Conservation (phyloP, 2,888 invertebrate species). For the Autographa gamma region DNA sequence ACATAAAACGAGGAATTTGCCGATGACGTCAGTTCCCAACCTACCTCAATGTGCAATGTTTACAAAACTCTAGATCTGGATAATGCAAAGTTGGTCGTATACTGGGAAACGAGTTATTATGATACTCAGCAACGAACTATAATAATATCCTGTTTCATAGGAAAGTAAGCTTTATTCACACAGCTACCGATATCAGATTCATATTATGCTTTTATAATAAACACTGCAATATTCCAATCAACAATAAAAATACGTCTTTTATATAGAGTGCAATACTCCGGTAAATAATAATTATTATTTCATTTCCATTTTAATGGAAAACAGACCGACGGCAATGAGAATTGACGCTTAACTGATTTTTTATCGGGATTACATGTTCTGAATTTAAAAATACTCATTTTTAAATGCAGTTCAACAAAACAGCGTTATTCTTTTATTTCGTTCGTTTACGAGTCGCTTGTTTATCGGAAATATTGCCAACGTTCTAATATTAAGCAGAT, state of each 20-base stretch:
- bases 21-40: constrained; percentile 28
- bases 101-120: constrained; percentile 26
- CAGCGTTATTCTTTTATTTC: constrained; percentile 4
- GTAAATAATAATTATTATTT: constrained; percentile 4
- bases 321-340: constrained; percentile 4
- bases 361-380: constrained; percentile 4
- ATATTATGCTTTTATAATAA: not conserved
- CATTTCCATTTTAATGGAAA: constrained; percentile 4
- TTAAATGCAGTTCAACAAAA: not conserved
- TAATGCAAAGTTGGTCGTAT: constrained; percentile 21
- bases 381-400: constrained; percentile 4
- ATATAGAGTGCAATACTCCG: constrained; percentile 4
- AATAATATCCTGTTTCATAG: constrained; percentile 13
- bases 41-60: constrained; percentile 44
- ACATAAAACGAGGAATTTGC: constrained; percentile 11
- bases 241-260: constrained; percentile 2
- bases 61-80: constrained; percentile 21
- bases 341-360: constrained; percentile 4
- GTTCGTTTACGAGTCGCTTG: not conserved
- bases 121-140: constrained; percentile 27
- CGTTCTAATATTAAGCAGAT: not conserved
- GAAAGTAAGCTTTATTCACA: constrained; percentile 23
- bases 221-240: not conserved
- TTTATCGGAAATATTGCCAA: not conserved
- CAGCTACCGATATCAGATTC: constrained; percentile 20